A percentile compares a stretch with the other conserved stretches of the same genome.
Evolutionary conservation across 2,888 invertebrate species (phyloP).

Genomic region (Spicauda simplicius): DNA sequence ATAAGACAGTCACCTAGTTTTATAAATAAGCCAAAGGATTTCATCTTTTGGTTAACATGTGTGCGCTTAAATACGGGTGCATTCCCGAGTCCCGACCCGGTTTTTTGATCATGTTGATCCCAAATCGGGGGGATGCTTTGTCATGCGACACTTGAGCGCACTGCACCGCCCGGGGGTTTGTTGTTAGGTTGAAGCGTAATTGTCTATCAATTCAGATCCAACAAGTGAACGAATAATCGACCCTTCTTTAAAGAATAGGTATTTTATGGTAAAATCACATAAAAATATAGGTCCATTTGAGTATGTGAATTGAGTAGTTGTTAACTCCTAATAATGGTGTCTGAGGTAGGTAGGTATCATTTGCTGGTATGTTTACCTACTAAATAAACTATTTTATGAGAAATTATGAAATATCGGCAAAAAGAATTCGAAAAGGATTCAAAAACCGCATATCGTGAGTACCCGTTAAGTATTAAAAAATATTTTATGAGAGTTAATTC

Average conservation of each 20-base stretch:
- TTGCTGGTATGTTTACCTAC: too few relatives aligned
- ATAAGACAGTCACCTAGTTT: slow-evolving; percentile 14
- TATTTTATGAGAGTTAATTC: too few relatives aligned
- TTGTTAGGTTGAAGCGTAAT: slow-evolving; percentile 73
- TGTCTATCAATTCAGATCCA: slow-evolving; percentile 62
- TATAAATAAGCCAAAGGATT: slow-evolving; percentile 34
- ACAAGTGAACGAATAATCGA: slow-evolving; percentile 21
- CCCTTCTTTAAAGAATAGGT: background rate
- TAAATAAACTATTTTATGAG: too few relatives aligned
- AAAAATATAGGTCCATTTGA: too few relatives aligned
- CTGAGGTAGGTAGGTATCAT: too few relatives aligned
- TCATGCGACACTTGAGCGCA: slow-evolving; percentile 81
- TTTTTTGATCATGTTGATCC: slow-evolving; percentile 77
- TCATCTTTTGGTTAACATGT: slow-evolving; percentile 43
- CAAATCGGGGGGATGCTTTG: slow-evolving; percentile 75
- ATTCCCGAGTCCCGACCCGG: slow-evolving; percentile 62
- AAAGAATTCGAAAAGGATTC: too few relatives aligned
- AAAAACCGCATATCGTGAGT: too few relatives aligned
- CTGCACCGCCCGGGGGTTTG: slow-evolving; percentile 68
- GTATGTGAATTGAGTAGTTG: too few relatives aligned
- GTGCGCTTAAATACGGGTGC: slow-evolving; percentile 67
- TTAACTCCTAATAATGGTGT: too few relatives aligned
- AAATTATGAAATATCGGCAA: too few relatives aligned
- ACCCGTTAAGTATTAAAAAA: too few relatives aligned
- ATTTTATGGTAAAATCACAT: too few relatives aligned